These are phyloP conservation scores for Drusus annulatus DNA, from an alignment of 1,140 invertebrate genomes.

Conservation along the genomic window DNA sequence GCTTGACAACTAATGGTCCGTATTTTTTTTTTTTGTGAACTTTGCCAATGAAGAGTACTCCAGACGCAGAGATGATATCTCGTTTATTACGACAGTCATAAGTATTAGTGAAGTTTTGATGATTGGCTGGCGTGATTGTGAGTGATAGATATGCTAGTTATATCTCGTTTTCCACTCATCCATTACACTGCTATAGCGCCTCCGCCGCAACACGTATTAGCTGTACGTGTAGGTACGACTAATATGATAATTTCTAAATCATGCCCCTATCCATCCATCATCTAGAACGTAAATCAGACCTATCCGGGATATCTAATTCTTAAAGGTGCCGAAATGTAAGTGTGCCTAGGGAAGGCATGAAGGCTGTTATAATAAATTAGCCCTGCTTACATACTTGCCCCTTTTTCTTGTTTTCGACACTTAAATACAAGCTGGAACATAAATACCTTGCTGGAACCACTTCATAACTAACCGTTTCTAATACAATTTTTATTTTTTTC, in stretches of 20 bases:
- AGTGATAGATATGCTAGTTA: conserved; percentile 1
- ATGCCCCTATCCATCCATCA: conserved; percentile 9
- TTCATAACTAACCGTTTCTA: too few relatives aligned
- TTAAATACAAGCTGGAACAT: too few relatives aligned
- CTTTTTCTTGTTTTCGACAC: too few relatives aligned
- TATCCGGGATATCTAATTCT: not conserved
- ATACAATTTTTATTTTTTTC: too few relatives aligned
- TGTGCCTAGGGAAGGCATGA: not conserved
- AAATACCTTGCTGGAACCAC: too few relatives aligned
- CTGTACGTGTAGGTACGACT: not conserved
- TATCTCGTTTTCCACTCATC: not conserved
- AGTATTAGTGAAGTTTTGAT: not conserved
- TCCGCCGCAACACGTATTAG: not conserved
- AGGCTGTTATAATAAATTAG: too few relatives aligned
- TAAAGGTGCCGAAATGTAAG: conserved; percentile 10
- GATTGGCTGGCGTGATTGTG: not conserved
- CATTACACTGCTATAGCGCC: not conserved
- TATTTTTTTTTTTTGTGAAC: too few relatives aligned
- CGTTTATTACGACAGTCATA: too few relatives aligned
- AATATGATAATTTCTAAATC: conserved; percentile 37
- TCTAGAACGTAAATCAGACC: not conserved
- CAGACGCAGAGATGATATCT: too few relatives aligned
- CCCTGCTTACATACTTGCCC: not conserved
- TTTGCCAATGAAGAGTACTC: too few relatives aligned
- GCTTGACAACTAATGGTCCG: too few relatives aligned